phyloP scores from a whole-genome alignment of 2,888 invertebrate genomes.

The Acleris emargana region DNA sequence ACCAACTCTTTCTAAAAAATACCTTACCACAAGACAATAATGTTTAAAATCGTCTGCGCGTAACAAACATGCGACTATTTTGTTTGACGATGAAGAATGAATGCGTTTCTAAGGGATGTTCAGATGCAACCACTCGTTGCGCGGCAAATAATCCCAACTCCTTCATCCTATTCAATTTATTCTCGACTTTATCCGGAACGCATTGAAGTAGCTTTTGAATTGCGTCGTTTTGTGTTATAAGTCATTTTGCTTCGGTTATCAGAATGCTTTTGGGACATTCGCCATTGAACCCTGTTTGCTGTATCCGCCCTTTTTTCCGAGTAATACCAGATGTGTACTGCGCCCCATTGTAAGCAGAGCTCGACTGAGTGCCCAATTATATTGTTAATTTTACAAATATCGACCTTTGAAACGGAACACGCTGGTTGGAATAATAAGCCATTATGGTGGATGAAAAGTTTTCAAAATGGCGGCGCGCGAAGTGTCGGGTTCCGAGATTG shows the following conservation, averaged over 20 bases:
- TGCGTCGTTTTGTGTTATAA: constrained; percentile 28
- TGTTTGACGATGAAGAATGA: constrained; percentile 51
- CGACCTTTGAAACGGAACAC: constrained; percentile 77
- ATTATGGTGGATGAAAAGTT: constrained; percentile 56
- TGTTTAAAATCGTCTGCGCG: constrained; percentile 39
- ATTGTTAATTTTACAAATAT: constrained; percentile 83
- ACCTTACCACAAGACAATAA: constrained; percentile 43
- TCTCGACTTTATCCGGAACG: constrained; percentile 39
- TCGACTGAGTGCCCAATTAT: constrained; percentile 80
- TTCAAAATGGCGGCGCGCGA: constrained; percentile 42
- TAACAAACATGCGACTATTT: constrained; percentile 44
- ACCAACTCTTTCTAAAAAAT: constrained; percentile 41
- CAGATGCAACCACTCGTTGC: constrained; percentile 66
- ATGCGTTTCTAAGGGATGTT: constrained; percentile 80
- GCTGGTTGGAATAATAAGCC: constrained; percentile 74
- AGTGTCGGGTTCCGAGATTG: constrained; percentile 49
- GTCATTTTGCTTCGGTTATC: constrained; percentile 34
- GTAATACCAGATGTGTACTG: constrained; percentile 69
- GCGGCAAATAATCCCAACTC: constrained; percentile 45
- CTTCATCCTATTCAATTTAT: constrained; percentile 39
- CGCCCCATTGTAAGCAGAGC: constrained; percentile 58
- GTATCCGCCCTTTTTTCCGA: constrained; percentile 81
- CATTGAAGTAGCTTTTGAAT: constrained; percentile 42
- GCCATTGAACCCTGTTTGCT: constrained; percentile 76
- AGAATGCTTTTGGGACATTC: constrained; percentile 70